Percentiles rank a stretch among this genome's conserved stretches.
Conservation (phyloP, 2,888 invertebrate genomes). For the Athrips mouffetella region DNA sequence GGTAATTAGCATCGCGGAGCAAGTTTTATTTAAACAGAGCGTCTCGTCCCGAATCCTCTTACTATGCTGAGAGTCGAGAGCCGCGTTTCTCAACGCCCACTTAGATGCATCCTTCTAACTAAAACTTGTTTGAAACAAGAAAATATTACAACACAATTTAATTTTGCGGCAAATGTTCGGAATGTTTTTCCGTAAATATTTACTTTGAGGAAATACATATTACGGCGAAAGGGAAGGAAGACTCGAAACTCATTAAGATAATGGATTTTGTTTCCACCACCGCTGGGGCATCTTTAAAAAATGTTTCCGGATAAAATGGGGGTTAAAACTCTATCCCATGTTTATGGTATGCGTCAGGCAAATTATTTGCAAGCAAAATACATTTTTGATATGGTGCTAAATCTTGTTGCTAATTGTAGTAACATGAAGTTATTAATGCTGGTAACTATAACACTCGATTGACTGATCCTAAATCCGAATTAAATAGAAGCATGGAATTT, state of each 20-base stretch:
- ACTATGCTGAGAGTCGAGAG: conserved; percentile 28
- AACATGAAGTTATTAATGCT: too few relatives aligned
- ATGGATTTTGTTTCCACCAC: conserved; percentile 11
- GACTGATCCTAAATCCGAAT: too few relatives aligned
- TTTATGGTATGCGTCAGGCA: neutral
- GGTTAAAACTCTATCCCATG: conserved; percentile 10
- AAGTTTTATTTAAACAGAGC: conserved; percentile 28
- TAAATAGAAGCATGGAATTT: too few relatives aligned
- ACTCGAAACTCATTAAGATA: conserved; percentile 10
- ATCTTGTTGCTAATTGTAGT: neutral
- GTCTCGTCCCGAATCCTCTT: conserved; percentile 27
- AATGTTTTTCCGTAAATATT: conserved; percentile 5
- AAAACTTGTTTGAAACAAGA: conserved; percentile 37
- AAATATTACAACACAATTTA: conserved; percentile 20
- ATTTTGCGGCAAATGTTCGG: conserved; percentile 8
- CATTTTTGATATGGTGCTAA: neutral
- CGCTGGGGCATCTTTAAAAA: conserved; percentile 1
- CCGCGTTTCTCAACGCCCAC: conserved; percentile 33
- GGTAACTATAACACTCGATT: too few relatives aligned
- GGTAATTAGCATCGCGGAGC: conserved; percentile 29
- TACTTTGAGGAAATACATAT: conserved; percentile 8
- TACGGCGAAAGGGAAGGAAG: conserved; percentile 4
- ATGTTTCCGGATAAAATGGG: conserved; percentile 5
- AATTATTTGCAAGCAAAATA: conserved; percentile 6
- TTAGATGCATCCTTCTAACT: conserved; percentile 35